phyloP scores from a whole-genome alignment of 1,140 invertebrate genomes.

The Camponotus vicinus region DNA sequence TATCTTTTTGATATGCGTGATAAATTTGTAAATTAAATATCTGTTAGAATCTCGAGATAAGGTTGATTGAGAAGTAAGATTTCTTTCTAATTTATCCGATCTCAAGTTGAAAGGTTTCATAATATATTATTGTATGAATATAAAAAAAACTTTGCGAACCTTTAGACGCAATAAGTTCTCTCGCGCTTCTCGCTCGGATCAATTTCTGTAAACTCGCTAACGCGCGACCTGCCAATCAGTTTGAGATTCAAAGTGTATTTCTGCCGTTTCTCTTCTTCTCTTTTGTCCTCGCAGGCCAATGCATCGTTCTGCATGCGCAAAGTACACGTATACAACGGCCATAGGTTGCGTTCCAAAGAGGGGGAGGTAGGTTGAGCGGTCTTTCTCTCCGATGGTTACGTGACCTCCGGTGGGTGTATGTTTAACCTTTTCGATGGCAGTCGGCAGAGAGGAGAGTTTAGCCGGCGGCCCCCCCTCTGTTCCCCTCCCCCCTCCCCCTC shows the following conservation, averaged over 20 bases:
- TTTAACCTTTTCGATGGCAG: slow-evolving; percentile 85
- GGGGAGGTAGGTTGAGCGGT: slow-evolving; percentile 64
- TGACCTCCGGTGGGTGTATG: slow-evolving; percentile 84
- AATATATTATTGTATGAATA: background rate
- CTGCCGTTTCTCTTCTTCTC: slow-evolving; percentile 35
- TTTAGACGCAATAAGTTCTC: background rate
- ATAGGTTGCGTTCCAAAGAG: slow-evolving; percentile 48
- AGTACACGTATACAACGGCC: slow-evolving; percentile 44
- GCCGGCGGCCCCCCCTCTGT: slow-evolving; percentile 60
- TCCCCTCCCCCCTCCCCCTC: slow-evolving; percentile 20
- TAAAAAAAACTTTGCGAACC: background rate
- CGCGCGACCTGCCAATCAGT: slow-evolving; percentile 52
- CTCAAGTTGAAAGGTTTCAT: background rate
- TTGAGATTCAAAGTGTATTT: background rate
- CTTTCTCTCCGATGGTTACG: slow-evolving; percentile 75
- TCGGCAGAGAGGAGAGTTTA: slow-evolving; percentile 73
- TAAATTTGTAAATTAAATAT: background rate
- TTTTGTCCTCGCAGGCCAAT: slow-evolving; percentile 37
- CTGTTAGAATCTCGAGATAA: background rate
- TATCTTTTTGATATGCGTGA: background rate
- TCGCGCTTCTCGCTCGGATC: slow-evolving; percentile 15
- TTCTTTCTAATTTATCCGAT: background rate
- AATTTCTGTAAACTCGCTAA: slow-evolving; percentile 40
- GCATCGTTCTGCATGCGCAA: slow-evolving; percentile 43
- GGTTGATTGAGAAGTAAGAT: background rate